Evolutionary conservation across 2,888 invertebrate genomes (phyloP), one percentile per base, ranked within the genome.

Genomic region (Sipha maydis): DNA sequence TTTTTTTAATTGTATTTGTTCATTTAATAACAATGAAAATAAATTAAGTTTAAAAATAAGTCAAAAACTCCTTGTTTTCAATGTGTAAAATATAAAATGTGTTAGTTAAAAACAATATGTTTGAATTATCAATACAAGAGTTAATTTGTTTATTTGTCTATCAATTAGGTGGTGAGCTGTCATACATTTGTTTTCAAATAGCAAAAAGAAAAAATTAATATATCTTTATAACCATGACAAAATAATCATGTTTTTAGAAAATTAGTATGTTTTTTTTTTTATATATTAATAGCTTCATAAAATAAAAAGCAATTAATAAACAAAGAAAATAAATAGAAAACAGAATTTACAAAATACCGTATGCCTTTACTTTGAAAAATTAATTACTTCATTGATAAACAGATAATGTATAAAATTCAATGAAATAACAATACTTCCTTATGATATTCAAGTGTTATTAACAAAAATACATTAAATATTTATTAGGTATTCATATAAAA

Each of bases 311-410:
- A 25, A 67, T 67, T 71, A 14, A 28, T 17, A 71, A 14, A 71
- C 0, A 71, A 31, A 25, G n/a, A 34, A 76, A 69, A 69, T 54
- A 85, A 71, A 85, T 34, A 34, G 0, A 78, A 78, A 86, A 71
- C 38, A 56, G 56, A 75, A 75, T 21, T 41, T 82, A 88, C 9
- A 88, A 88, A 88, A 88, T 88, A 82, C 88, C 82, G 0, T 67
- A 76, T 80, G 75, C 75, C 73, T 88, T 88, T 82, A 88, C 75
- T 82, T 80, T 88, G 54, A 61, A 88, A 88, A 80, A 88, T 88
- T 4, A 75, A 11, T 88, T 75, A 41, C 73, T 73, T 73, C 61
- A 80, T 88, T 75, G 67, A 76, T 75, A 75, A 86, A 88, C 14
- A 48, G 11, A 48, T 17, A 75, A 76, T 76, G 38, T 76, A 88